Percentiles rank a stretch among this genome's conserved stretches.
These are phyloP conservation scores for Scolopax mira DNA, from an alignment of 2,113 vertebrate genomes.

Conservation along the genomic window DNA sequence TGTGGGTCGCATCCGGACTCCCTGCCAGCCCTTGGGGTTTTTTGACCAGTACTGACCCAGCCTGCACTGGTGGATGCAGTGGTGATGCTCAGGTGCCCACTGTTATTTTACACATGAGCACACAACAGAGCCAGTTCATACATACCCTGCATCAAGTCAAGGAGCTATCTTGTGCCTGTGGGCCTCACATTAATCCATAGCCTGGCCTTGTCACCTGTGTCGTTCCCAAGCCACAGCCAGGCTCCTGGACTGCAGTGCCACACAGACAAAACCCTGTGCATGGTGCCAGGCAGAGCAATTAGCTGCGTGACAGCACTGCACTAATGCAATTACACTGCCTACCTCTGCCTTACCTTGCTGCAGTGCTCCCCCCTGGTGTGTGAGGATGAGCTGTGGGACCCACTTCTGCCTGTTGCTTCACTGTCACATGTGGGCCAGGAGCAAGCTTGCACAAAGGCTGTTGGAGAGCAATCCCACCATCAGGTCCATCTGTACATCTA, in stretches of 20 bases:
- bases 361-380: neutral
- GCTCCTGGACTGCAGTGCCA: rapidly evolving
- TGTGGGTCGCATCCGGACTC: neutral
- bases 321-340: neutral
- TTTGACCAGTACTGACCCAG: neutral
- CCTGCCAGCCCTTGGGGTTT: neutral
- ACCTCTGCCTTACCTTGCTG: neutral
- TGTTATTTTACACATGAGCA: neutral
- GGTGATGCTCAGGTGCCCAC: rapidly evolving
- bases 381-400: neutral
- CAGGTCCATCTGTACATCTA: neutral
- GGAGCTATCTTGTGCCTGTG: neutral
- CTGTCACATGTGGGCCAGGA: rapidly evolving
- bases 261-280: neutral
- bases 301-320: neutral
- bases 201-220: neutral
- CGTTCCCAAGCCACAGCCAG: neutral
- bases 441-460: neutral
- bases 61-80: rapidly evolving
- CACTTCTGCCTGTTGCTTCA: neutral
- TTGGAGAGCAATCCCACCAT: neutral
- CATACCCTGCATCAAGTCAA: neutral
- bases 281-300: neutral
- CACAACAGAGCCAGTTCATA: neutral
- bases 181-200: neutral